Conservation (phyloP, 2,113 vertebrate species). For the Donacobius atricapilla region DNA sequence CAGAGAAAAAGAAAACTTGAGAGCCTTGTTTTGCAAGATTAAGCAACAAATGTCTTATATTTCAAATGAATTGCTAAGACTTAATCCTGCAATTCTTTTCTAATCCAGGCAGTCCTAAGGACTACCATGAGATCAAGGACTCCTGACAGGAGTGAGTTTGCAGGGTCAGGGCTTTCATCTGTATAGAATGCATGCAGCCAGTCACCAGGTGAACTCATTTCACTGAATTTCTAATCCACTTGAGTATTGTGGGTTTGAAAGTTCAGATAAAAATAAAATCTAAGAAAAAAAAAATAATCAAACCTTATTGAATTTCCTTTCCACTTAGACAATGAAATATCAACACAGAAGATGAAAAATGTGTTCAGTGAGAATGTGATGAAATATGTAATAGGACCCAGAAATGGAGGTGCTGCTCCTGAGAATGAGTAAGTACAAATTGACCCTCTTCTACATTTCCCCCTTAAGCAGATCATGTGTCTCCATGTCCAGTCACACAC, state of each 20-base stretch:
- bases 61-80: constrained; percentile 45
- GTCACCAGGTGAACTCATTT: constrained; percentile 12
- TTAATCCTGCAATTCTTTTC: constrained; percentile 50
- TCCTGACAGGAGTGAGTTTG: neutral
- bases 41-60: constrained; percentile 53
- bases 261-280: constrained; percentile 27
- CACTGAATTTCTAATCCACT: neutral
- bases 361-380: neutral
- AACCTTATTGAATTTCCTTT: constrained; percentile 26
- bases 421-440: neutral
- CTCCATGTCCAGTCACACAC: neutral
- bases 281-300: neutral
- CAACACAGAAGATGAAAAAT: neutral
- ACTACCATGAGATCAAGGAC: constrained; percentile 41
- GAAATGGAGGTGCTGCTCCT: neutral
- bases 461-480: neutral
- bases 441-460: neutral
- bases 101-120: constrained; percentile 3
- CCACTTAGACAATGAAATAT: constrained; percentile 12
- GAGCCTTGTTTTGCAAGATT: constrained; percentile 49
- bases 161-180: constrained; percentile 28
- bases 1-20: constrained; percentile 40
- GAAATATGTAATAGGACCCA: neutral
- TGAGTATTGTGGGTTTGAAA: neutral
- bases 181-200: neutral